phyloP scores from a whole-genome alignment of 2,113 vertebrate species.

The Isichthys henryi region DNA sequence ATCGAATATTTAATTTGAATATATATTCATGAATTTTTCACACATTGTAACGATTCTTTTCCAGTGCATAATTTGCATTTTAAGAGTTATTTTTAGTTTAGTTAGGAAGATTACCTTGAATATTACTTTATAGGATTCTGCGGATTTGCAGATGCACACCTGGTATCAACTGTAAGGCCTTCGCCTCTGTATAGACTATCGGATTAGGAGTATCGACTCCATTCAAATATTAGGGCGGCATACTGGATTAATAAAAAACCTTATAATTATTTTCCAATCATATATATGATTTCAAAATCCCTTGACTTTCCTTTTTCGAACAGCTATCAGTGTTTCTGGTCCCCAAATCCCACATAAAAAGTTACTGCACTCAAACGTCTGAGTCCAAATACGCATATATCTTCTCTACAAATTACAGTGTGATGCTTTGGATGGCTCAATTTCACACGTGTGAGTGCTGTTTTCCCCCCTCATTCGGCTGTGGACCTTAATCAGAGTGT shows the following conservation, averaged over 20 bases:
- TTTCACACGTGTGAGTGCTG: background rate
- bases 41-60: background rate
- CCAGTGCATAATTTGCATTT: background rate
- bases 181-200: background rate
- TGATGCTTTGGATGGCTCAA: background rate
- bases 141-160: background rate
- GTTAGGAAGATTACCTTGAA: background rate
- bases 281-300: background rate
- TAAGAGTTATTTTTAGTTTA: background rate
- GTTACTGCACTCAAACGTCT: background rate
- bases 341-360: background rate
- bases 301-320: background rate
- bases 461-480: background rate
- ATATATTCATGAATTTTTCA: constrained; percentile 36
- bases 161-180: background rate
- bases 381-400: background rate
- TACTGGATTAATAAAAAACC: background rate
- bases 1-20: constrained; percentile 28
- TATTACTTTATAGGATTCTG: background rate
- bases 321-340: background rate
- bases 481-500: background rate
- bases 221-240: background rate
- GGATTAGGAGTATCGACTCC: background rate
- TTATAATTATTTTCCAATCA: background rate
- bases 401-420: background rate